Conservation (phyloP, 37 sponge, comb jelly and placozoan genomes). For the Amphimedon queenslandica region DNA sequence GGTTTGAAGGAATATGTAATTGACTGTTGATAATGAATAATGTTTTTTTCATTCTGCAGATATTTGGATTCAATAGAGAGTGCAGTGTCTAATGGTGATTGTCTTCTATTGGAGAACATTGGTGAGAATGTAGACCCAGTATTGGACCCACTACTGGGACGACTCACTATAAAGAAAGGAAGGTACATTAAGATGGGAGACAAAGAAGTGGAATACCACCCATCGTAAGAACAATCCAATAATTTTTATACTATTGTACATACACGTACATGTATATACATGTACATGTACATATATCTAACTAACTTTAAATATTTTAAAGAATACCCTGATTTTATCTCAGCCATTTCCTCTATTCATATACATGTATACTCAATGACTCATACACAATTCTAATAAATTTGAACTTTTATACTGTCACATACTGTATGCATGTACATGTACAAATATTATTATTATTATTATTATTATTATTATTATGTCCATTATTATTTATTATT, state of each 20-base stretch:
- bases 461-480: no score
- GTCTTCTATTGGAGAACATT: conserved; percentile 94
- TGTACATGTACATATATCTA: neutral
- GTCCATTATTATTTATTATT: no score
- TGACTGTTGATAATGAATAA: neutral
- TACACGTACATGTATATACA: conserved; percentile 1
- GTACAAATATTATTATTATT: no score
- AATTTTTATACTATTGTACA: neutral
- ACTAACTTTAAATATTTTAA: no score
- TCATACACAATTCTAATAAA: no score
- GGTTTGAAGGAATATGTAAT: neutral
- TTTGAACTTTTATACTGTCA: no score
- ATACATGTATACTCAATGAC: conserved; percentile 3
- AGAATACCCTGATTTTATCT: neutral
- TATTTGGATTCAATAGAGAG: conserved; percentile 96
- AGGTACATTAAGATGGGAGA: conserved; percentile 98
- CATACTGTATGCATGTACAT: neutral
- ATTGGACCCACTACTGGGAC: conserved; percentile 87
- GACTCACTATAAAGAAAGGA: conserved; percentile 99
- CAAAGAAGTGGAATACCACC: conserved; percentile 97
- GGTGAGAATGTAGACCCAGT: conserved; percentile 94
- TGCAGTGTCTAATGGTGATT: conserved; percentile 89
- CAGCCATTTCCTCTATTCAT: neutral
- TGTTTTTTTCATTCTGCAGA: conserved; percentile 5
- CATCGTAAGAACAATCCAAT: conserved; percentile 52